Base-by-base conservation (phyloP, 2,888 invertebrate genomes). In the Trachelus iudaicus region DNA sequence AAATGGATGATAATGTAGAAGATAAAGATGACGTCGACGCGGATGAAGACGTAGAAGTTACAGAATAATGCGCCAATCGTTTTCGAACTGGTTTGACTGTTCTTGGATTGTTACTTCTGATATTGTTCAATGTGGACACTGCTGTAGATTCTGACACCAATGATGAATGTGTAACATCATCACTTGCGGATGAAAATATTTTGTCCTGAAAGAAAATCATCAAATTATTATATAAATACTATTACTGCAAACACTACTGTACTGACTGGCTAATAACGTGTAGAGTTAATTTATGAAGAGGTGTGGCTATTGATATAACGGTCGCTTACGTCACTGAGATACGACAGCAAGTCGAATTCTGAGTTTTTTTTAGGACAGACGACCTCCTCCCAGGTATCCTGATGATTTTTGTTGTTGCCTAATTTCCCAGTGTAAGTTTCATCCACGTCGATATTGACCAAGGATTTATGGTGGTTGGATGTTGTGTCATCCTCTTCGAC, bases 271-370 rank as follows among this genome's bases (percentile, higher is more conserved):
- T 40, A 40, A 23, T 40, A 40, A 6, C 40, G 9, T 2, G 1
- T 23, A 23, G 9, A 23, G 23, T 23, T 56, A 23, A 56, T 56
- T 56, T 3, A 56, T 2, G 9, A 56, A 56, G 9, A 2, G 15
- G 23, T 23, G 15, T 56, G 56, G 56, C 56, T 56, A 56, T 56
- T 56, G 56, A 56, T 56, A 56, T 56, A 56, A 56, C 56, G 56
- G 56, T 1, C 79, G 88, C 90, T 88, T 84, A 92, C 92, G 80
- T 91, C 91, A 76, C 88, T 89, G 73, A 92, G 87, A 80, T 91
- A 92, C 15, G 92, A 90, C 76, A 92, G 81, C 75, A 92, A 81
- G 83, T 92, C 91, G 76, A 92, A 92, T n/a, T 56, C 23, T 23
- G 56, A 15, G 9, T 56, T 56, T 23, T 23, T 56, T 56, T 56